Evolutionary conservation across 2,888 invertebrate species (phyloP).

Genomic region (Ectropis crepuscularia): DNA sequence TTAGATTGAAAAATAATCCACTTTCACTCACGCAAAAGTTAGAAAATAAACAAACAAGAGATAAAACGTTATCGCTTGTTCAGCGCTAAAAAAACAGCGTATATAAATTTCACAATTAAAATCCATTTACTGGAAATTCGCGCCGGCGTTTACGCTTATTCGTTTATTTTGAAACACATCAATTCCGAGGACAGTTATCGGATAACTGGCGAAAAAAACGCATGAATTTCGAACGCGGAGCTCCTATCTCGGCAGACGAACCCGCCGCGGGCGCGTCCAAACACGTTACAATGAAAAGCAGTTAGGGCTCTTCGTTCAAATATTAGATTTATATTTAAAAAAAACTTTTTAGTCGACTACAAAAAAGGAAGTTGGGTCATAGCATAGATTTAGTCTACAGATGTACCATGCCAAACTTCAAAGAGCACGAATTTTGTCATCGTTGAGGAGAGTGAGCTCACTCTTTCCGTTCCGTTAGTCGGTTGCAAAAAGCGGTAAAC

Average conservation of each 20-base stretch:
- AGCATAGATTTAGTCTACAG: no score
- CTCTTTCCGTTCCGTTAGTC: no score
- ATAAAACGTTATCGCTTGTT: constrained; percentile 8
- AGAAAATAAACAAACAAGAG: neutral
- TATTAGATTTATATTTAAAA: no score
- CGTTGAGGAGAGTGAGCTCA: no score
- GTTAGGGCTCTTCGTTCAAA: constrained; percentile 2
- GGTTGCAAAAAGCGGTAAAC: no score
- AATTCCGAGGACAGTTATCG: constrained; percentile 28
- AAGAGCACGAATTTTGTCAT: no score
- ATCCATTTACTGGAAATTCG: constrained; percentile 32
- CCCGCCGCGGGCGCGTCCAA: constrained; percentile 47
- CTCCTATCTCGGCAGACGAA: constrained; percentile 55
- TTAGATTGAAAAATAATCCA: neutral
- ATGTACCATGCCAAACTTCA: no score
- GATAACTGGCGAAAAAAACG: constrained; percentile 33
- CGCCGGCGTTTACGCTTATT: constrained; percentile 27
- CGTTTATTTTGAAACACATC: constrained; percentile 33
- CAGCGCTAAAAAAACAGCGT: constrained; percentile 6
- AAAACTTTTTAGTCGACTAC: no score
- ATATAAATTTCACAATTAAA: constrained; percentile 31
- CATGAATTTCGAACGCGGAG: constrained; percentile 38
- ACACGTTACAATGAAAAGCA: constrained; percentile 13
- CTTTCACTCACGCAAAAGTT: neutral
- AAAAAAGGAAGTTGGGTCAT: no score